Base-by-base conservation (phyloP, 2,888 invertebrate species). In the Actias luna region DNA sequence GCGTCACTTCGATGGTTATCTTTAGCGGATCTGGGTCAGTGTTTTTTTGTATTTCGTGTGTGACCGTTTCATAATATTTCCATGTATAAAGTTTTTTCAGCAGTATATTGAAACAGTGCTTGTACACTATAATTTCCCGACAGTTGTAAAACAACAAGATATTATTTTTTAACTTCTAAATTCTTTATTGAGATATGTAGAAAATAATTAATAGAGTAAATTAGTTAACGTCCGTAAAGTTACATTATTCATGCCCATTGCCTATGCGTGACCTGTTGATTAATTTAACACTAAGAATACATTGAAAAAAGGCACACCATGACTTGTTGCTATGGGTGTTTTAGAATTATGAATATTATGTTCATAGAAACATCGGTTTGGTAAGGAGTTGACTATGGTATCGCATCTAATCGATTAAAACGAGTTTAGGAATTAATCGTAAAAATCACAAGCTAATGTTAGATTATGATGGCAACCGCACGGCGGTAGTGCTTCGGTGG, bases 1-100 rank as follows among this genome's bases (percentile, higher is more conserved):
- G 88, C 89, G 91, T 90, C 89, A 91, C 85, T 80, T 85, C 88
- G 88, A 90, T 89, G 83, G 85, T 89, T 90, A 92, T 92, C 92
- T 88, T 84, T 82, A 78, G 77, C 81, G 82, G 86, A 92, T 91
- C 88, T 92, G 85, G 92, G 92, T 92, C 92, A 91, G 90, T 91
- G 90, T 90, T 92, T 88, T 87, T 89, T 91, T 86, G 83, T 87
- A 83, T 82, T 85, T 86, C 78, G 76, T 79, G 73, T 79, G 68
- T 63, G 71, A 68, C 65, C 66, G 74, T 80, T 82, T 79, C 77
- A 61, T 62, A 71, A 70, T 29, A 55, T 76, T 75, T 75, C 65
- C 74, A 82, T 79, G 78, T 79, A 69, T 27, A 8, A 22, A 57
- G 58, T 58, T 62, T 14, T 55, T 62, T 58, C 31, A 57, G 39